phyloP scores from a whole-genome alignment of 2,113 vertebrate genomes.

The Pomatorhinus ruficollis region DNA sequence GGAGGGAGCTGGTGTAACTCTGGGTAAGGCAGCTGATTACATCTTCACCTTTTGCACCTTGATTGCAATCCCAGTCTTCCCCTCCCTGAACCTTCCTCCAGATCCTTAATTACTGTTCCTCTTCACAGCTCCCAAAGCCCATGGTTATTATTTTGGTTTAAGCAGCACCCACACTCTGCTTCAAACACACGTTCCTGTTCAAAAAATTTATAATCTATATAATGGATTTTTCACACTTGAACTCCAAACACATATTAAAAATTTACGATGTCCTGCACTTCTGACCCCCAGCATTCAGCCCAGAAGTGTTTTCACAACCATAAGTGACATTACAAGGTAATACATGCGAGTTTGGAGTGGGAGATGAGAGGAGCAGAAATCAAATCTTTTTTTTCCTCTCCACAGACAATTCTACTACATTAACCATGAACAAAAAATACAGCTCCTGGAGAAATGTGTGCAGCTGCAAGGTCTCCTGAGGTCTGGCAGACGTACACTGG shows the following conservation, averaged over 20 bases:
- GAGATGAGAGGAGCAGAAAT: neutral
- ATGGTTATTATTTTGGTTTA: neutral
- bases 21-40: conserved; percentile 47
- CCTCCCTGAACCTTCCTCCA: neutral
- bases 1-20: neutral
- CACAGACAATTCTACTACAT: neutral
- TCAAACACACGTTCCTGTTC: neutral
- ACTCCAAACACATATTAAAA: conserved; percentile 53
- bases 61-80: neutral
- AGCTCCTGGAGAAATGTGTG: neutral
- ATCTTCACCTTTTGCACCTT: conserved; percentile 32
- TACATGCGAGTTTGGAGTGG: neutral
- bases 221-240: conserved; percentile 61
- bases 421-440: neutral
- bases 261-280: conserved; percentile 5
- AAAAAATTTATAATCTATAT: conserved; percentile 41
- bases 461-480: neutral
- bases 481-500: neutral
- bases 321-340: conserved; percentile 31
- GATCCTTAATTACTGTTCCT: conserved; percentile 31
- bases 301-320: neutral
- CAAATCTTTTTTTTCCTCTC: neutral
- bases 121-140: neutral
- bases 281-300: neutral
- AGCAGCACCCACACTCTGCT: neutral